Evolutionary conservation across 2,888 invertebrate species (phyloP), one percentile per base, ranked within the genome.

Genomic region (Lissocephala sabroskyi): DNA sequence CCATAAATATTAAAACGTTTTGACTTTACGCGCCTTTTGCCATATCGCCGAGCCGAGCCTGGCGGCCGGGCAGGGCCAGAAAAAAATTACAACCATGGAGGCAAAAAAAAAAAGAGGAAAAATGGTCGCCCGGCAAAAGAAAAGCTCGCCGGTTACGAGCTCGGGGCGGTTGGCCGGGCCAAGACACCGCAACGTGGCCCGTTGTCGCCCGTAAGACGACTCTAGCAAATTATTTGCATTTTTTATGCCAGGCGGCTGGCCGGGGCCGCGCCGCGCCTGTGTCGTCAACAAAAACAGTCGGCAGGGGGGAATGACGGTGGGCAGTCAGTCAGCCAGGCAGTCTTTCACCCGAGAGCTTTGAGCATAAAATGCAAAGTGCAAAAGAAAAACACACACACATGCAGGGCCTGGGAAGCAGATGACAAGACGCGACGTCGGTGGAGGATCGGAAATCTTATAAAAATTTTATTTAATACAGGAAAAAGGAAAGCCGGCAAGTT

Each of bases 1-100:
- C 77, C 71, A 71, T 71, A 71, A 71, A 71, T 71, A 71, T 77
- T 71, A 77, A 71, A 71, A 76, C 68, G 68, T 67, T 68, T 68
- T 68, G 68, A 68, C 68, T 68, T 68, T 67, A 76, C 68, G 73
- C 68, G 76, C 61, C 54, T 44, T 43, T 47, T 50, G 42, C 48
- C 53, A 50, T 19, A 11, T 18, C 17, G 17, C 33, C 9, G 9
- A 4, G 35, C 35, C 47, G 47, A 45, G 67, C 49, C 57, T 45
- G 30, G 39, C 52, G 53, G 49, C 53, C 29, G n/a, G n/a, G n/a
- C n/a, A n/a, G n/a, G n/a, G n/a, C n/a, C n/a, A n/a, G n/a, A n/a
- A n/a, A n/a, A n/a, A n/a, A n/a, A n/a, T n/a, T n/a, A n/a, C n/a
- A n/a, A n/a, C n/a, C n/a, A n/a, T 45, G 36, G 10, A 29, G 23